Conservation (phyloP, 2,797 vertebrate genomes). For the Chromobotia macracanthus region DNA sequence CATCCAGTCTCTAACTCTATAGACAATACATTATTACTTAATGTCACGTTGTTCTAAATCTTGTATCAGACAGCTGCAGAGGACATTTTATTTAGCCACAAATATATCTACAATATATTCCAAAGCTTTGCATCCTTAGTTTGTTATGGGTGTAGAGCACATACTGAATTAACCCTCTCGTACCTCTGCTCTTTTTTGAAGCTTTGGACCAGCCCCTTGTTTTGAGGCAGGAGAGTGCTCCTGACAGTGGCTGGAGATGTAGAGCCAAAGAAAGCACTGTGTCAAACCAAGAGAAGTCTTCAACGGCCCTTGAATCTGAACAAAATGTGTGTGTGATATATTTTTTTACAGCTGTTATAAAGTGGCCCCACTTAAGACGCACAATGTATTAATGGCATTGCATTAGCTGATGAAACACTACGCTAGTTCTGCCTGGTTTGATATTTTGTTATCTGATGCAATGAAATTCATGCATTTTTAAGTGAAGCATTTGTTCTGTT, state of each 20-base stretch:
- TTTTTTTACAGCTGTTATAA: neutral
- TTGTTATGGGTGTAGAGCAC: neutral
- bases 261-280: slow-evolving; percentile 51
- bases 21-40: too few species aligned
- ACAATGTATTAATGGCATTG: neutral
- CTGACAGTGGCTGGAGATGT: slow-evolving; percentile 61
- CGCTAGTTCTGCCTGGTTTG: neutral
- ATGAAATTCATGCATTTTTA: too few species aligned
- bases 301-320: slow-evolving; percentile 50
- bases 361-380: neutral
- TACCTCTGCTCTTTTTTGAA: slow-evolving; percentile 41
- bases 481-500: too few species aligned
- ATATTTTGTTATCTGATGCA: neutral
- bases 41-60: too few species aligned
- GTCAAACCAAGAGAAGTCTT: slow-evolving; percentile 39
- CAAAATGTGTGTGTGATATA: slow-evolving; percentile 59
- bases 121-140: neutral
- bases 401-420: neutral
- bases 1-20: too few species aligned
- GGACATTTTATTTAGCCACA: too few species aligned
- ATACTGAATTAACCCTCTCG: too few species aligned
- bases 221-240: slow-evolving; percentile 63
- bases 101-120: neutral
- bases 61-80: too few species aligned
- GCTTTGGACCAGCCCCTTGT: slow-evolving; percentile 53